Percentiles rank a stretch among this genome's conserved stretches.
phyloP scores from a whole-genome alignment of 2,797 vertebrate genomes.

The Lagothrix lagotricha region DNA sequence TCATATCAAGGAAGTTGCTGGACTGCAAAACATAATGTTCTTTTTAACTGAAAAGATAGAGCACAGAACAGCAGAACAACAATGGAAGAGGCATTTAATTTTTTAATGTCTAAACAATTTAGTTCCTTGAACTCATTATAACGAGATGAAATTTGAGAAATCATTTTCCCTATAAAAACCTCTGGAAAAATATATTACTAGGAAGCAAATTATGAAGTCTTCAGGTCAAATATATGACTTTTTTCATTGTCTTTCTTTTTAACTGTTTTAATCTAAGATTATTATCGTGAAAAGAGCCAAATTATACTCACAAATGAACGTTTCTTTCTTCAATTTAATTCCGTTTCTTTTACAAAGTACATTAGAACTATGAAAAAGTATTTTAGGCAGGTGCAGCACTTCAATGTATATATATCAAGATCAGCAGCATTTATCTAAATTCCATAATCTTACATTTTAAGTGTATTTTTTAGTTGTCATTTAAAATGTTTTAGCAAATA shows the following conservation, averaged over 20 bases:
- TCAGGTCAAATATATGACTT: slow-evolving; percentile 51
- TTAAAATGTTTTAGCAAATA: slow-evolving; percentile 35
- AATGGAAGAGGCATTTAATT: slow-evolving; percentile 50
- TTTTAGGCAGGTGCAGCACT: background rate
- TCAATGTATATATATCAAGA: background rate
- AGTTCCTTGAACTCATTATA: slow-evolving; percentile 63
- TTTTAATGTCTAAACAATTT: slow-evolving; percentile 61
- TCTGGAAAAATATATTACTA: background rate
- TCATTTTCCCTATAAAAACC: slow-evolving; percentile 24
- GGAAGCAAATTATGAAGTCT: slow-evolving; percentile 47
- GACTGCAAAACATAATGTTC: slow-evolving; percentile 58
- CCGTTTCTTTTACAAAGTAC: slow-evolving; percentile 12
- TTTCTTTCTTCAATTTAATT: slow-evolving; percentile 59
- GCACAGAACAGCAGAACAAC: background rate
- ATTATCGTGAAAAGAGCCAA: slow-evolving; percentile 54
- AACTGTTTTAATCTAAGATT: slow-evolving; percentile 46
- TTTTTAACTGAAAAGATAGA: slow-evolving; percentile 66
- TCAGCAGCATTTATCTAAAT: slow-evolving; percentile 41
- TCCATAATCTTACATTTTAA: background rate
- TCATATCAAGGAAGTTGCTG: slow-evolving; percentile 55
- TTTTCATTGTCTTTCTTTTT: slow-evolving; percentile 49
- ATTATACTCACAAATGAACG: slow-evolving; percentile 53
- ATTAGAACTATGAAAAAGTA: slow-evolving; percentile 2
- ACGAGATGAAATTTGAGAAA: slow-evolving; percentile 56
- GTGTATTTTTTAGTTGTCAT: slow-evolving; percentile 35